Evolutionary conservation across 2,888 invertebrate genomes (phyloP), one percentile per base, ranked within the genome.

Genomic region (Meloe dianella): DNA sequence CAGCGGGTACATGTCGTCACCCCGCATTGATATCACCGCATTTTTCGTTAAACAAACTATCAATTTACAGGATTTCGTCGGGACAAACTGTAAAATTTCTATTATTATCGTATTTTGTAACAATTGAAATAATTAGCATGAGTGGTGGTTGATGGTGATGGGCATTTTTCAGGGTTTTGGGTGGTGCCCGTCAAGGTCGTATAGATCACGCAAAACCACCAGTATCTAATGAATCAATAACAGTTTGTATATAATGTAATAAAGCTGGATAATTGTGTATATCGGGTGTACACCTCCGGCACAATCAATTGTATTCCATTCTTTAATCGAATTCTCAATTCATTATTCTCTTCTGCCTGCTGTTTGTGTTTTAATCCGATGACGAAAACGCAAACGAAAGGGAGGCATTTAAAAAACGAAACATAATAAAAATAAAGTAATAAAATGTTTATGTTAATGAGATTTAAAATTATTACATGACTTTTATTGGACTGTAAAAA

Each of bases 201-300:
- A 17, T 56, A 54, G 20, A n/a, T 29, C 62, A 62, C 62, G 62
- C 56, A 62, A 62, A 62, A 30, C 47, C 30, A 41, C 17, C 29
- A 22, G 51, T 24, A 20, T 20, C 12, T 54, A 62, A 62, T 62
- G 14, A 62, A 54, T 32, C 35, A 62, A 62, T 62, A 20, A 62
- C 56, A 62, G 29, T 62, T 30, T 54, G 54, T 51, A 54, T n/a
- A n/a, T n/a, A 51, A 20, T 2, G 47, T 47, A 47, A 47, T 47
- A 47, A 47, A 47, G 20, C 22, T 47, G 20, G 17, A 20, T 47
- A 47, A 47, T 47, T 47, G 47, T 47, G 41, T 41, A 7, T n/a
- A 41, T 17, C 17, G 41, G 17, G 41, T 41, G n/a, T 41, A 41
- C 41, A 41, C 41, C 41, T 41, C 17, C 9, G 20, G 9, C 47